Conservation (phyloP, 2,113 vertebrate genomes). For the Emydura subglobosa region DNA sequence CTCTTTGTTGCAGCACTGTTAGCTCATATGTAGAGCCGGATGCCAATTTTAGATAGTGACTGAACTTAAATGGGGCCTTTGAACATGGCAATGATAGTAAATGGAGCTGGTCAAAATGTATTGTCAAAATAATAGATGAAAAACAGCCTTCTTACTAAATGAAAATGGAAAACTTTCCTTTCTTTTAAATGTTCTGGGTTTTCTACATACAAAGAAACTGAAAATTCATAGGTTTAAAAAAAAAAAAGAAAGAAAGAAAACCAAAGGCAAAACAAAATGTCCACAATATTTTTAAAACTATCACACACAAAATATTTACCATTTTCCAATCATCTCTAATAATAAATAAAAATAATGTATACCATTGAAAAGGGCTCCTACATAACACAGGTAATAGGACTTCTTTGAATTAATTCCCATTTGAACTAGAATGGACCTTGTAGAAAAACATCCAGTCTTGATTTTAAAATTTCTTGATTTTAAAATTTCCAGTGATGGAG, state of each 20-base stretch:
- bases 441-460: conserved; percentile 12
- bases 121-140: rapidly evolving
- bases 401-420: conserved; percentile 19
- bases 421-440: conserved; percentile 11
- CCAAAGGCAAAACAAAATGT: neutral
- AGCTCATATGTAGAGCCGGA: neutral
- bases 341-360: neutral
- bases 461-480: neutral
- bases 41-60: neutral
- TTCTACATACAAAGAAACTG: neutral
- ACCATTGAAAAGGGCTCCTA: neutral
- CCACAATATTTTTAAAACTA: neutral
- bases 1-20: neutral
- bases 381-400: neutral
- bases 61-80: neutral
- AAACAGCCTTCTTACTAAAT: neutral
- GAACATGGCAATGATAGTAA: neutral
- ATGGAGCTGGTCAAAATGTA: neutral
- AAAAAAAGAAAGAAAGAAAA: neutral
- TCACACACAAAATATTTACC: neutral
- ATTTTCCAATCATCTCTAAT: neutral
- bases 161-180: neutral
- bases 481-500: neutral
- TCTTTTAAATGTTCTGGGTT: neutral
- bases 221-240: neutral